phyloP scores from a whole-genome alignment of 2,113 vertebrate species.

The Phainopepla nitens region DNA sequence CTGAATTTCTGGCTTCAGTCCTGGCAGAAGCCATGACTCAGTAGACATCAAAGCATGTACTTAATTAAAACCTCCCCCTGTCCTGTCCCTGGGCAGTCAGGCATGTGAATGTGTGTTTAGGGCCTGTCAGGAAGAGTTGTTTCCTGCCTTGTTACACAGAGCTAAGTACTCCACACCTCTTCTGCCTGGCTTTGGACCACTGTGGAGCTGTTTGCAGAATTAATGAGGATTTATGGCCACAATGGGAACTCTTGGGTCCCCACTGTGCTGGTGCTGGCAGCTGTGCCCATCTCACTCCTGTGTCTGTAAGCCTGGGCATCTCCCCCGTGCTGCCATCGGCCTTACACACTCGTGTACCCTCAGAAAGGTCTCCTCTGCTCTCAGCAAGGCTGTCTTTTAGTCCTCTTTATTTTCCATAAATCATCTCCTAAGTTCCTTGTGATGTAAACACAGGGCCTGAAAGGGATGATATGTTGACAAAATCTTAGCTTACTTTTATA shows the following conservation, averaged over 20 bases:
- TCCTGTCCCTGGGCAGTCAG: background rate
- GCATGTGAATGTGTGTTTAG: background rate
- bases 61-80: background rate
- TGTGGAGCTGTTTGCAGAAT: background rate
- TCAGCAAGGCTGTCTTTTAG: background rate
- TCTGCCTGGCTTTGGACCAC: background rate
- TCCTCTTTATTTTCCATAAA: background rate
- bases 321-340: background rate
- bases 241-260: background rate
- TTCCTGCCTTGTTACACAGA: background rate
- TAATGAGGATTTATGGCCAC: background rate
- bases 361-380: background rate
- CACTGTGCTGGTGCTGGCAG: background rate
- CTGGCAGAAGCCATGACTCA: background rate
- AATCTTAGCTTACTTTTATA: background rate
- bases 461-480: background rate
- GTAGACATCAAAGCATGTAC: background rate
- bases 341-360: accelerated
- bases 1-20: background rate
- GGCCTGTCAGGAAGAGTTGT: background rate
- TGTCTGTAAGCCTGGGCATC: background rate
- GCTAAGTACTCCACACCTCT: background rate
- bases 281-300: background rate
- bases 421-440: background rate
- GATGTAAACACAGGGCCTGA: background rate